A percentile compares a stretch with the other conserved stretches of the same genome.
Evolutionary conservation across 2,888 invertebrate genomes (phyloP).

Genomic region (Nephrotoma flavescens): DNA sequence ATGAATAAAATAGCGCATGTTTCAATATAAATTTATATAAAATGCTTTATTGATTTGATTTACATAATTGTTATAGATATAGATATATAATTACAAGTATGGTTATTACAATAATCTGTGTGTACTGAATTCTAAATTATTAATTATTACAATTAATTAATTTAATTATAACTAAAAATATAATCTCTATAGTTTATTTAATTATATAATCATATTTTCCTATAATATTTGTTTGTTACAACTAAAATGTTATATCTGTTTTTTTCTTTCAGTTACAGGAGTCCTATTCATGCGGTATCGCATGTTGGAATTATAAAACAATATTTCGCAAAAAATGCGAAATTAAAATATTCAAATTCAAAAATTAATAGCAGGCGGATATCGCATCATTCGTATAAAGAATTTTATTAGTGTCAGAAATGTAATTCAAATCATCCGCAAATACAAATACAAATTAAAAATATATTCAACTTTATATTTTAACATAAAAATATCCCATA

Average conservation of each 20-base stretch:
- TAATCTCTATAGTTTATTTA: neutral
- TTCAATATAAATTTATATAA: neutral
- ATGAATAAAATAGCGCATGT: too few relatives aligned
- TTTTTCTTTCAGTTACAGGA: too few relatives aligned
- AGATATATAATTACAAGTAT: neutral
- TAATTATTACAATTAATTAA: neutral
- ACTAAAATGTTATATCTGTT: neutral
- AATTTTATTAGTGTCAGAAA: too few relatives aligned
- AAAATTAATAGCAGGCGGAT: too few relatives aligned
- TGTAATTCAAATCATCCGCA: too few relatives aligned
- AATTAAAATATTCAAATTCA: neutral
- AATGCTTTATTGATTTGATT: neutral
- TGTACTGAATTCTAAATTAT: neutral
- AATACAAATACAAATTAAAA: too few relatives aligned
- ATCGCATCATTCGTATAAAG: too few relatives aligned
- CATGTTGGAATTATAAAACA: neutral
- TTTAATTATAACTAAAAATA: neutral
- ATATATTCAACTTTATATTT: too few relatives aligned
- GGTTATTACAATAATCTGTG: neutral
- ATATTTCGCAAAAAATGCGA: neutral
- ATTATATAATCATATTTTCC: neutral
- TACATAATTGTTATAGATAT: neutral
- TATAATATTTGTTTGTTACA: neutral
- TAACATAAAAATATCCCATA: too few relatives aligned
- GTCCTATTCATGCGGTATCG: too few relatives aligned